Evolutionary conservation across 2,888 invertebrate genomes (phyloP).

Genomic region (Drosophila cognata): DNA sequence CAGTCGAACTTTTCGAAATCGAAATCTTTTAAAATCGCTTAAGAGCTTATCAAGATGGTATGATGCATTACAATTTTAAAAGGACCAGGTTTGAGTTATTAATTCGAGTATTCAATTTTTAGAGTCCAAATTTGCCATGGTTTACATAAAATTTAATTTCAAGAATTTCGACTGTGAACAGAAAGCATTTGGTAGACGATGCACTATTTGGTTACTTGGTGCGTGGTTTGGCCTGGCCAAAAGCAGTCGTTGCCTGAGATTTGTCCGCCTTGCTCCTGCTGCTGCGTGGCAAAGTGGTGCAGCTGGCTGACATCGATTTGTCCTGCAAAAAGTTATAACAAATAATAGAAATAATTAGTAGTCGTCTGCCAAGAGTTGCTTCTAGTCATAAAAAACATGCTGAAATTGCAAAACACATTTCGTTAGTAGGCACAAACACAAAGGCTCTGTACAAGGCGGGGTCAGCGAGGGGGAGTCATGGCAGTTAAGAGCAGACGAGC

Average conservation of each 20-base stretch:
- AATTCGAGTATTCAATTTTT: background rate
- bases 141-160: background rate
- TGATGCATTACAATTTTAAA: background rate
- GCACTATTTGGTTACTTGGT: constrained; percentile 75
- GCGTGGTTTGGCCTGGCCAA: constrained; percentile 68
- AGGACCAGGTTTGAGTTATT: background rate
- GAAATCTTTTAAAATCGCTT: background rate
- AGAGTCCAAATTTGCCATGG: background rate
- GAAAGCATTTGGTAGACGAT: constrained; percentile 23
- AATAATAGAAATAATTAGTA: background rate
- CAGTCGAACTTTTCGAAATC: background rate
- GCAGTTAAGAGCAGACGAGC: constrained; percentile 53
- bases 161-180: constrained; percentile 2
- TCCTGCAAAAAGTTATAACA: constrained; percentile 76
- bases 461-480: constrained; percentile 37
- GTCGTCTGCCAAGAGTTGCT: background rate
- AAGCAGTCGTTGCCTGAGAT: constrained; percentile 49
- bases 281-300: constrained; percentile 84
- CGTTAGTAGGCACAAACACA: constrained; percentile 65
- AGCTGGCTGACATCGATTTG: constrained; percentile 84
- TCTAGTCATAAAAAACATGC: constrained; percentile 51
- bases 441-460: constrained; percentile 59
- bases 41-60: background rate
- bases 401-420: constrained; percentile 45
- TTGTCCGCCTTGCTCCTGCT: constrained; percentile 84